Evolutionary conservation across 2,797 vertebrate genomes (phyloP).

Genomic region (Emys orbicularis): DNA sequence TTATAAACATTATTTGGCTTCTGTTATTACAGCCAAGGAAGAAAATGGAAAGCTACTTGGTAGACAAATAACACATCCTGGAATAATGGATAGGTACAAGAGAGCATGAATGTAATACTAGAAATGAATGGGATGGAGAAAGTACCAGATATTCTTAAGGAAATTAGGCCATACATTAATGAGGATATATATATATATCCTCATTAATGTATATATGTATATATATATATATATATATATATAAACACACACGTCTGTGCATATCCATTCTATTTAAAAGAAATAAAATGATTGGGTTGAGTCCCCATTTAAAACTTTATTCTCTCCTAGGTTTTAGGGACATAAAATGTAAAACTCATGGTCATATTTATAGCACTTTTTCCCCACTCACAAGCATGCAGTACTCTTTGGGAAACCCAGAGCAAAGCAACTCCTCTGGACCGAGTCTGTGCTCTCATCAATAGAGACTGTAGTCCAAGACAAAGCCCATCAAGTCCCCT

Average conservation of each 20-base stretch:
- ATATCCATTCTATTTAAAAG: background rate
- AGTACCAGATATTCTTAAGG: background rate
- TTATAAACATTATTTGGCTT: slow-evolving; percentile 63
- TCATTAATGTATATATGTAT: no score
- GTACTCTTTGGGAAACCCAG: background rate
- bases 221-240: no score
- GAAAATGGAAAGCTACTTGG: slow-evolving; percentile 30
- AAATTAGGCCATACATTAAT: background rate
- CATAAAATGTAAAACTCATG: background rate
- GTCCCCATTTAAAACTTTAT: background rate
- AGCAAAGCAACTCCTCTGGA: background rate
- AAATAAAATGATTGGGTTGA: background rate
- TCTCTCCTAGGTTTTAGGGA: background rate
- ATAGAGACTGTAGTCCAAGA: background rate
- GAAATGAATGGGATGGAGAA: background rate
- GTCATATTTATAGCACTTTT: background rate
- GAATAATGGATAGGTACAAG: background rate
- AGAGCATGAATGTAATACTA: background rate
- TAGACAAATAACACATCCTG: background rate
- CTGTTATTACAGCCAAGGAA: slow-evolving; percentile 61
- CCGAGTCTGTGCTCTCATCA: background rate
- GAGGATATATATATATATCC: background rate
- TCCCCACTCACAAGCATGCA: background rate
- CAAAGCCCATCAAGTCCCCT: background rate
- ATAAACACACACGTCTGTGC: no score